A percentile compares a stretch with the other conserved stretches of the same genome.
phyloP scores from a whole-genome alignment of 2,113 vertebrate species.

The Tachysurus fulvidraco region DNA sequence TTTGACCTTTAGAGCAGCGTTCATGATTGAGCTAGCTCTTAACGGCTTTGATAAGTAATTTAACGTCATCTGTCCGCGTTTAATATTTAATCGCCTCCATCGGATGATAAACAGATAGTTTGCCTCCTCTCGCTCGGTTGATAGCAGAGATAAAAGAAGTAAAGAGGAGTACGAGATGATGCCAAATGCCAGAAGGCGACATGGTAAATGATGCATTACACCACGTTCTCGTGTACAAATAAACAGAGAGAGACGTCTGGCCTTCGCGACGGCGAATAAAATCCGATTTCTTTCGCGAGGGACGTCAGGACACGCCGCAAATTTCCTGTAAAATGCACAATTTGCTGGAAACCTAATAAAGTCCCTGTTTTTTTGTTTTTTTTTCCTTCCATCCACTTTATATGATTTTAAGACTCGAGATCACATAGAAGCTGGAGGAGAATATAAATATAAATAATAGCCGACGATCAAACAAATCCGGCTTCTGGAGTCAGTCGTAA shows the following conservation, averaged over 20 bases:
- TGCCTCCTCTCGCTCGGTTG: background rate
- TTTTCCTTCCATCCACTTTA: background rate
- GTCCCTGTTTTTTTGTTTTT: background rate
- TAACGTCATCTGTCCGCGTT: conserved; percentile 16
- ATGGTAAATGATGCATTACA: conserved; percentile 9
- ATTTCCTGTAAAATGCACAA: background rate
- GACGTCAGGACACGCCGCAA: background rate
- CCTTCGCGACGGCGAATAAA: background rate
- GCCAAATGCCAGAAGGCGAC: background rate
- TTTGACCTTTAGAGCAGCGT: conserved; percentile 8
- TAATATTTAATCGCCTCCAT: background rate
- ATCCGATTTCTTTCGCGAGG: no score
- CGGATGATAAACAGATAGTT: background rate
- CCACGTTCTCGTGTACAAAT: background rate
- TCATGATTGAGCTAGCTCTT: conserved; percentile 9
- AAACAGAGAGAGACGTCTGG: background rate
- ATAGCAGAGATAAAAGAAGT: background rate
- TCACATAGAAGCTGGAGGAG: background rate
- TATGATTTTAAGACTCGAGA: background rate
- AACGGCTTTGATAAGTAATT: conserved; percentile 13
- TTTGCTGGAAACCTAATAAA: background rate
- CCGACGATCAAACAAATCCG: background rate
- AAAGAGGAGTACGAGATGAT: background rate
- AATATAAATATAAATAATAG: conserved; percentile 1
- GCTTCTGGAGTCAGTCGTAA: background rate